A percentile compares a stretch with the other conserved stretches of the same genome.
These are phyloP conservation scores for Athene noctua DNA, from an alignment of 2,113 vertebrate genomes.

Conservation along the genomic window DNA sequence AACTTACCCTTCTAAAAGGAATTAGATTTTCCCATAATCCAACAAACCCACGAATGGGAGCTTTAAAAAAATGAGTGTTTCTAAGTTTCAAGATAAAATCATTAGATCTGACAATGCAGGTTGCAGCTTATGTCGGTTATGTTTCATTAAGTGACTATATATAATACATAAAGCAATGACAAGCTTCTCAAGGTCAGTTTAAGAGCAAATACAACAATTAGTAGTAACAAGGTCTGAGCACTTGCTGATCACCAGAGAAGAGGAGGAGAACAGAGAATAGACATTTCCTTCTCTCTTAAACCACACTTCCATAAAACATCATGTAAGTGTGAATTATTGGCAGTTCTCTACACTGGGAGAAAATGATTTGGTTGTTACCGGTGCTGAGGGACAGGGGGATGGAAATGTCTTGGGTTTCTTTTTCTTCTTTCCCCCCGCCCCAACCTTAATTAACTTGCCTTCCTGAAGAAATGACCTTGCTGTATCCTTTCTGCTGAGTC, in stretches of 20 bases:
- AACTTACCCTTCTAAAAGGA: neutral
- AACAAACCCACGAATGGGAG: neutral
- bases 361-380: neutral
- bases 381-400: neutral
- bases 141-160: neutral
- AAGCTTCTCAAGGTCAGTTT: neutral
- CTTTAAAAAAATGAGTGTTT: neutral
- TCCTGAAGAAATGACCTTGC: neutral
- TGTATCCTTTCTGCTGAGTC: neutral
- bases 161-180: neutral
- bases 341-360: accelerated
- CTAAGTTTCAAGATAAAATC: neutral
- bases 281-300: neutral
- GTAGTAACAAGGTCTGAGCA: neutral
- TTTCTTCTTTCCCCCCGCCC: neutral
- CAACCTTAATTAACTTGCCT: neutral
- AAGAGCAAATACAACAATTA: neutral
- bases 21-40: neutral
- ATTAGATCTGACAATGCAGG: neutral
- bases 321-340: neutral
- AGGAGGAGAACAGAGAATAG: neutral
- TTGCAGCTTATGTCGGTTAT: neutral
- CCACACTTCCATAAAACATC: neutral
- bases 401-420: neutral
- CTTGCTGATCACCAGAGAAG: neutral